Conservation (phyloP, 2,888 invertebrate genomes). For the Pristionchus arcanus region DNA sequence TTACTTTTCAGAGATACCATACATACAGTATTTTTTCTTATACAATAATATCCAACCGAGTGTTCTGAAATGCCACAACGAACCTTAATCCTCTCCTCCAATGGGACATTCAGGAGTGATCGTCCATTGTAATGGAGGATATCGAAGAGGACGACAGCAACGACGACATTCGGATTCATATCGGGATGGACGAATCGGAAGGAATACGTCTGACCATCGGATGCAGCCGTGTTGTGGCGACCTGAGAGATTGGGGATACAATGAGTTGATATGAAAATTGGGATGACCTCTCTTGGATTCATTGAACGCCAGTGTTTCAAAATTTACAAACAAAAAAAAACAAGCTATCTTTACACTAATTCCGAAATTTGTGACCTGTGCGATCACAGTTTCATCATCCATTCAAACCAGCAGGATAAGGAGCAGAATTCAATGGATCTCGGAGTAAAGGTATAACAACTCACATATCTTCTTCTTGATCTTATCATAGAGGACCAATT, state of each 20-base stretch:
- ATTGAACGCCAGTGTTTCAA: neutral
- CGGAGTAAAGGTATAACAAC: neutral
- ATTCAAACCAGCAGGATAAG: neutral
- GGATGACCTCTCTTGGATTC: no score
- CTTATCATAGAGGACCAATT: constrained; percentile 72
- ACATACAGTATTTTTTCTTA: neutral
- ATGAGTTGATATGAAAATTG: neutral
- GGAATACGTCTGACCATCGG: constrained; percentile 64
- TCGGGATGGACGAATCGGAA: constrained; percentile 67
- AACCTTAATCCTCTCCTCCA: constrained; percentile 61
- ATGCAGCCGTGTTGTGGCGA: constrained; percentile 63
- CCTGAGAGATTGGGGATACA: constrained; percentile 55
- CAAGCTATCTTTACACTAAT: no score
- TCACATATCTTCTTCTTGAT: constrained; percentile 64
- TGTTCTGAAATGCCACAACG: neutral
- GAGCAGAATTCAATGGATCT: neutral
- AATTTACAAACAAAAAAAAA: no score
- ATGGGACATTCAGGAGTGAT: constrained; percentile 65
- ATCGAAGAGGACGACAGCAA: constrained; percentile 74
- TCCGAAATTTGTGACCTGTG: neutral
- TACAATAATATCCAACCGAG: no score
- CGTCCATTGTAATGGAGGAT: constrained; percentile 72
- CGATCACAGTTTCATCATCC: neutral
- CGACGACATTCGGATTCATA: constrained; percentile 57
- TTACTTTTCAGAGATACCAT: neutral